Base-by-base conservation (phyloP, 2,113 vertebrate species). In the Martes martes region DNA sequence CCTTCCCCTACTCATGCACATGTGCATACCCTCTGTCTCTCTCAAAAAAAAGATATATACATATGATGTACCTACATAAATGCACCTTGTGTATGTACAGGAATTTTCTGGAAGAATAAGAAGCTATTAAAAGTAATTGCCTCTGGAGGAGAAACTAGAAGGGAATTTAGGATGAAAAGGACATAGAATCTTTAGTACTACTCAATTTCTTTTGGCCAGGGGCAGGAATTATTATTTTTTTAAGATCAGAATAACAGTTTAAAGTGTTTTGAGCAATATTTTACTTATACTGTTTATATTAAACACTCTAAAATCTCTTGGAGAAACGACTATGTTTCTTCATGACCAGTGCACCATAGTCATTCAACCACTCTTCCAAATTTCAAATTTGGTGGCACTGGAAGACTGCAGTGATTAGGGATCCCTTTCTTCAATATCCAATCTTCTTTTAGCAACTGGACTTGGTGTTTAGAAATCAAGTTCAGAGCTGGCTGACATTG, bases 31-130 rank as follows among this genome's bases (percentile, higher is more conserved):
- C 33, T 69, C 67, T 69, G 7, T 69, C 63, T 33, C 65, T 65
- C 31, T 67, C 10, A 55, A 3, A 67, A n/a, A 69, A 69, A 69
- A 69, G n/a, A 36, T 57, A 74, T 87, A 91, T 11, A 42, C 33
- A 73, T 63, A 55, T 42, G 91, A 59, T 87, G 7, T 4, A 47
- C 42, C 45, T 71, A 21, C 18, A 61, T 67, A 39, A 81, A 61
- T 83, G 16, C 9, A 74, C 18, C 33, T 73, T 79, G 14, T 50
- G 26, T 74, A 52, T 19, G 24, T 10, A 47, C 13, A 94, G 31
- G 42, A 61, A 71, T 93, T 96, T 96, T 96, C 86, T 93, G 31
- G 55, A 93, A 71, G n/a, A 18, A 52, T 71, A 26, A 82, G 71
- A 95, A 88, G 61, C 61, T 93, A 18, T 89, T 86, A 81, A 92